phyloP scores from a whole-genome alignment of 2,888 invertebrate species.

The Mesodorylaimus sp. region DNA sequence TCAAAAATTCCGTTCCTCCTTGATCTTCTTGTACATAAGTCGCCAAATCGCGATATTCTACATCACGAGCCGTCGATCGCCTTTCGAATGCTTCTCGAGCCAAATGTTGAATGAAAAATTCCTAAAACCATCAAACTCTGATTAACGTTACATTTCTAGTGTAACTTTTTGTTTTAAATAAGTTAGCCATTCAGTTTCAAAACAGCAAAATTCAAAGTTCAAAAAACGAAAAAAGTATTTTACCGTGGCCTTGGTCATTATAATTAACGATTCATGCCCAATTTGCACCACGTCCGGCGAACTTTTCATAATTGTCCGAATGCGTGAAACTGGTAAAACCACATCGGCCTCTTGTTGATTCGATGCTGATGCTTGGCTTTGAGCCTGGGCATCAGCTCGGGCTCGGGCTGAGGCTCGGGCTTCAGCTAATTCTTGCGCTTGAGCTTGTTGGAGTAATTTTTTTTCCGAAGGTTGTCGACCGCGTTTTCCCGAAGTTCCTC shows the following conservation, averaged over 20 bases:
- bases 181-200: background rate
- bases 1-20: background rate
- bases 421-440: too few relatives aligned
- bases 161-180: background rate
- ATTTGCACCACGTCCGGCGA: slow-evolving; percentile 7
- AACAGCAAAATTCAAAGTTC: background rate
- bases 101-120: background rate
- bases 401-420: too few relatives aligned
- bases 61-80: background rate
- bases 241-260: slow-evolving; percentile 8
- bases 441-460: too few relatives aligned
- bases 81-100: background rate
- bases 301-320: slow-evolving; percentile 11
- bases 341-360: too few relatives aligned
- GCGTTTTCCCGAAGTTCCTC: too few relatives aligned
- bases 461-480: too few relatives aligned
- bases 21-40: slow-evolving; percentile 1
- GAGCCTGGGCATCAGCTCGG: too few relatives aligned
- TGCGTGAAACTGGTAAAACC: background rate
- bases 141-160: background rate
- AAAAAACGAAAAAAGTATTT: background rate
- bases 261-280: slow-evolving; percentile 1
- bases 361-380: too few relatives aligned
- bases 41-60: background rate
- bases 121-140: background rate